phyloP scores from a whole-genome alignment of 2,113 vertebrate species.

The Pseudonaja textilis region DNA sequence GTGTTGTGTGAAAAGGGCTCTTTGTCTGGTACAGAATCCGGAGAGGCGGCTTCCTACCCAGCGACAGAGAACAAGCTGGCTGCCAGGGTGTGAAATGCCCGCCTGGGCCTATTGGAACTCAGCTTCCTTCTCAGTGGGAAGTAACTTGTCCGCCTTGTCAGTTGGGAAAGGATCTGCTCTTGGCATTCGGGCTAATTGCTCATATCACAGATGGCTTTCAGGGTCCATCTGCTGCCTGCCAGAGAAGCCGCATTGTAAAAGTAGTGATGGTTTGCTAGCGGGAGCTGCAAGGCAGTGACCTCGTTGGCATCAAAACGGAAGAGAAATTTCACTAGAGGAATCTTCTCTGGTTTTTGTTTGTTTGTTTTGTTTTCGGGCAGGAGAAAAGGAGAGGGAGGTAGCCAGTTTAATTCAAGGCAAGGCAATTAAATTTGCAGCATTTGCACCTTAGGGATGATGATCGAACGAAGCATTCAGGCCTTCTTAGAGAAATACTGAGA shows the following conservation, averaged over 20 bases:
- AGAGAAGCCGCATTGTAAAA: neutral
- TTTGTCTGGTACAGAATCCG: neutral
- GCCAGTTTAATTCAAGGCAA: neutral
- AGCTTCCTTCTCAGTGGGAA: neutral
- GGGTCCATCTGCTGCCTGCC: conserved; percentile 13
- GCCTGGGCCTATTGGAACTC: conserved; percentile 21
- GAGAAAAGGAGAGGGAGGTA: neutral
- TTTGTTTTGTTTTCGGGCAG: neutral
- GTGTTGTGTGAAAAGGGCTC: neutral
- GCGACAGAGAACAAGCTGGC: conserved; percentile 12
- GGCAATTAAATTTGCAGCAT: neutral
- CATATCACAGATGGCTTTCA: conserved; percentile 28
- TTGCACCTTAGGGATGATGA: neutral
- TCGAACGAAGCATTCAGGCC: neutral
- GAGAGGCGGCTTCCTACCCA: conserved; percentile 1
- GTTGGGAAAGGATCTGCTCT: conserved; percentile 14
- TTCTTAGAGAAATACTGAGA: neutral
- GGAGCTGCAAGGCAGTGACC: neutral
- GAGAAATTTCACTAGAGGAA: neutral
- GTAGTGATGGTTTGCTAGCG: neutral
- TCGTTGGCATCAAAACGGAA: neutral
- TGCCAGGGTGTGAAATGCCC: conserved; percentile 31
- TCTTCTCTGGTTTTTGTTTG: neutral
- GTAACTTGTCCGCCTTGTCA: conserved; percentile 29
- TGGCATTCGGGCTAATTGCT: conserved; percentile 31